phyloP scores from a whole-genome alignment of 1,140 invertebrate species.

The Radopholus similis region DNA sequence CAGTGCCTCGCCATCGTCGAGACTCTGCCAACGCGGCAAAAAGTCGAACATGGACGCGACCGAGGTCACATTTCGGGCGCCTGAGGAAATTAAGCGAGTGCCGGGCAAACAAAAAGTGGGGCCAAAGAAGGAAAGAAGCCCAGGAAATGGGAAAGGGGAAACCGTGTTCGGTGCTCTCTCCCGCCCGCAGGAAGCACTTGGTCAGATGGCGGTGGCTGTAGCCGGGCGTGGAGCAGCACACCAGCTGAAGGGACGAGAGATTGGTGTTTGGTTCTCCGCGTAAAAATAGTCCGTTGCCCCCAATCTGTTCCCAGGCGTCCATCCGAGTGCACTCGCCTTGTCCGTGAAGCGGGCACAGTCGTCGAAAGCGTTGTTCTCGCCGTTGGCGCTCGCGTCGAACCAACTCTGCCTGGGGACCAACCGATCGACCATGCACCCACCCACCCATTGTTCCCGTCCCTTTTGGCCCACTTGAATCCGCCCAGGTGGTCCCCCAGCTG shows the following conservation, averaged over 20 bases:
- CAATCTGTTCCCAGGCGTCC: not conserved
- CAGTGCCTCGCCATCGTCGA: constrained; percentile 22
- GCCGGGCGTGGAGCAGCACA: constrained; percentile 10
- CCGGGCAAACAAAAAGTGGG: not conserved
- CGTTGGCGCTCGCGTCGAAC: not conserved
- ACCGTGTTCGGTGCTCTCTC: not conserved
- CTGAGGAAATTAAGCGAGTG: constrained; percentile 16
- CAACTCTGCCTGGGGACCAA: not conserved
- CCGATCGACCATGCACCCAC: not conserved
- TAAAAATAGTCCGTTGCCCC: too few species aligned
- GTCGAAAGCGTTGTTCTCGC: not conserved
- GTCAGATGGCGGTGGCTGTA: constrained; percentile 6
- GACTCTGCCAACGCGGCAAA: constrained; percentile 21
- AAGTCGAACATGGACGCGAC: constrained; percentile 34
- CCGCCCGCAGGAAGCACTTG: constrained; percentile 5
- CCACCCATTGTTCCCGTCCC: not conserved
- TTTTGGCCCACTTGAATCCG: not conserved
- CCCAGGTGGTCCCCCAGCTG: not conserved
- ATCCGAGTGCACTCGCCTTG: not conserved
- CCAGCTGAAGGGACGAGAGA: not conserved
- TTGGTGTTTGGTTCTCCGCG: not conserved
- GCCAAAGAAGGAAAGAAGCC: not conserved
- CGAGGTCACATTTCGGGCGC: constrained; percentile 9
- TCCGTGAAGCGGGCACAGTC: not conserved
- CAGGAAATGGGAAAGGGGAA: not conserved